These are phyloP conservation scores for Lamproptera curius DNA, from an alignment of 2,888 invertebrate species.

Conservation along the genomic window DNA sequence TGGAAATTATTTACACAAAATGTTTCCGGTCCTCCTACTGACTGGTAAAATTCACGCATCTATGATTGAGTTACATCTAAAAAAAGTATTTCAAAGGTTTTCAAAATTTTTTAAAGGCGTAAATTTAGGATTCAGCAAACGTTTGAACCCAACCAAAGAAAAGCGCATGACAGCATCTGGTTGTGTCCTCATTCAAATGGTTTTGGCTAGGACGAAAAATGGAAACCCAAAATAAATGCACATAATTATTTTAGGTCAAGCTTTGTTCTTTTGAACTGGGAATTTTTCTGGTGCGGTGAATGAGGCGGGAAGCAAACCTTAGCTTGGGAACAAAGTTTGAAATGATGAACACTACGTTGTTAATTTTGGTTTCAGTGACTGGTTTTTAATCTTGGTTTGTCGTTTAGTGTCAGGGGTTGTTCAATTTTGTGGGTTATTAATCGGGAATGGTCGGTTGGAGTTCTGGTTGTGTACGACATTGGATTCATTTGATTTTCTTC, in stretches of 20 bases:
- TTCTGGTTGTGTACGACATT: constrained; percentile 78
- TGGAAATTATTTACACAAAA: constrained; percentile 72
- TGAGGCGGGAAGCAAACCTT: constrained; percentile 73
- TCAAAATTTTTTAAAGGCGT: constrained; percentile 96
- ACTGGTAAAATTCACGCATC: constrained; percentile 96
- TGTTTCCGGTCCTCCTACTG: constrained; percentile 92
- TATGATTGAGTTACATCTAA: constrained; percentile 93
- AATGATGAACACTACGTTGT: constrained; percentile 65
- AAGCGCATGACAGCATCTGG: constrained; percentile 90
- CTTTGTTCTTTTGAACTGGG: constrained; percentile 93
- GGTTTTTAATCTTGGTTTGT: constrained; percentile 48
- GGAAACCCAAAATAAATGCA: constrained; percentile 96
- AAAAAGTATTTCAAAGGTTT: constrained; percentile 97
- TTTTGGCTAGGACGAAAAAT: constrained; percentile 94
- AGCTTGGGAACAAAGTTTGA: constrained; percentile 67
- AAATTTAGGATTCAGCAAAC: constrained; percentile 96
- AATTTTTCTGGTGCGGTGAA: constrained; percentile 88
- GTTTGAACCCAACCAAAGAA: constrained; percentile 97
- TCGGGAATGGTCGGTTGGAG: constrained; percentile 71
- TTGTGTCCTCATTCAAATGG: constrained; percentile 87
- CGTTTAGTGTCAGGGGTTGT: constrained; percentile 66
- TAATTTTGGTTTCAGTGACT: constrained; percentile 61
- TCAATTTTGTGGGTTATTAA: constrained; percentile 59
- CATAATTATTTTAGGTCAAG: constrained; percentile 98
- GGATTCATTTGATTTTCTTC: constrained; percentile 86